Evolutionary conservation across 1,140 invertebrate species (phyloP).

Genomic region (Dufourea novaeangliae): DNA sequence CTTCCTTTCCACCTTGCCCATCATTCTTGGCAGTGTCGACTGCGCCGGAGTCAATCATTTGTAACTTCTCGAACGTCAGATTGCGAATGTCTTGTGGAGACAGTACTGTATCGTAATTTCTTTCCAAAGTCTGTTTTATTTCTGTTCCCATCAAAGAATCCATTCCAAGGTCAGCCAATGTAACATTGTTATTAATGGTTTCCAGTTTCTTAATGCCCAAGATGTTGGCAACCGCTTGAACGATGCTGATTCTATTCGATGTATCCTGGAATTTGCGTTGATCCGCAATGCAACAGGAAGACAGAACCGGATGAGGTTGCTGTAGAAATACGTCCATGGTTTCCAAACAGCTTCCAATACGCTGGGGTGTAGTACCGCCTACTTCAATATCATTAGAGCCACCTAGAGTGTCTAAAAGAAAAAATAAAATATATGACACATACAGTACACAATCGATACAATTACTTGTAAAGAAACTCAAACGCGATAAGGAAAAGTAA

Average conservation of each 20-base stretch:
- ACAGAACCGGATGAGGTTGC: conserved; percentile 92
- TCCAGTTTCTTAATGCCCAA: conserved; percentile 93
- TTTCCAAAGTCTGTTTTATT: conserved; percentile 97
- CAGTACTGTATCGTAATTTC: conserved; percentile 94
- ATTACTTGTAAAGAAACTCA: background rate
- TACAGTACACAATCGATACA: background rate
- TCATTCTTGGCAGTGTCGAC: conserved; percentile 13
- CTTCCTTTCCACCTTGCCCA: background rate
- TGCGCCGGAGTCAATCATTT: conserved; percentile 76
- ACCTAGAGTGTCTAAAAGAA: conserved; percentile 88
- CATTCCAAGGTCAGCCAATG: conserved; percentile 96
- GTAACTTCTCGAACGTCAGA: conserved; percentile 89
- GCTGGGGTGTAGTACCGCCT: conserved; percentile 95
- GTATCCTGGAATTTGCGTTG: conserved; percentile 84
- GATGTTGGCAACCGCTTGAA: conserved; percentile 91
- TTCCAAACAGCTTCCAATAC: conserved; percentile 93
- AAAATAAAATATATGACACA: background rate
- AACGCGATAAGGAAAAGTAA: background rate
- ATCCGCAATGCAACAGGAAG: conserved; percentile 91
- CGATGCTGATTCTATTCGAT: conserved; percentile 83
- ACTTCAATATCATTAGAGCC: conserved; percentile 94
- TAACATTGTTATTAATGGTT: conserved; percentile 87
- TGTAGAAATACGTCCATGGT: conserved; percentile 94
- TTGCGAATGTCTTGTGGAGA: conserved; percentile 93
- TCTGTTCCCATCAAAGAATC: conserved; percentile 99